Evolutionary conservation across 2,888 invertebrate genomes (phyloP), one percentile per base, ranked within the genome.

Genomic region (Tethea ocularis): DNA sequence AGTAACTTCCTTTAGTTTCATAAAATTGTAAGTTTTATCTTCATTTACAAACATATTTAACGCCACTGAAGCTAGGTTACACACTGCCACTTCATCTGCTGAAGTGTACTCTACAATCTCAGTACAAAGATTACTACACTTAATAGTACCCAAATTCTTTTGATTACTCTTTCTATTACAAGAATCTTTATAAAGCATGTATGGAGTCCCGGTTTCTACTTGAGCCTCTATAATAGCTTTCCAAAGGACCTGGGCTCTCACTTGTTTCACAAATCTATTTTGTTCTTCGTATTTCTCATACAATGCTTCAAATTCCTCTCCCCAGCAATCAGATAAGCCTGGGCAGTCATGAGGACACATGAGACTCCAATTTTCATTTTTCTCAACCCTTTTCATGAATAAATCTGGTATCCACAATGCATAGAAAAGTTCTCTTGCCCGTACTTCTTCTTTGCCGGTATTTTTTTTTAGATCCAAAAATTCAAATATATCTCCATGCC

Each of bases 361-460:
- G 17, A 99, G 91, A 57, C 97, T 97, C 99, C 99, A 99, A 57
- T 95, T 94, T 64, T 92, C 96, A 86, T 99, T 95, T 2, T 94
- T 93, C 83, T 98, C 96, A 0, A 98, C 98, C 56, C 99, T 95
- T 84, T 96, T 95, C 99, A 99, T 99, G 85, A 99, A 99, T 60
- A 99, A 94, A 93, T 99, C 99, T 0, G 99, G 98, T 70, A 99
- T 97, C 99, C 99, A 99, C 29, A 99, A 86, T 0, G 97, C 99
- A 86, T 98, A 99, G 87, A 99, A 99, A 41, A 99, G 91, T 88
- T 99, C 99, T 58, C 99, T 94, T 0, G 99, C 99, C 52, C 99
- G 94, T 41, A 96, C 94, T 87, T 99, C 99, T 84, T 99, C 99
- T 81, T 98, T 98, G 0, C 99, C 97, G 0, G 98, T 98, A 83